Conservation (phyloP, 2,113 vertebrate species). For the Calcarius ornatus region DNA sequence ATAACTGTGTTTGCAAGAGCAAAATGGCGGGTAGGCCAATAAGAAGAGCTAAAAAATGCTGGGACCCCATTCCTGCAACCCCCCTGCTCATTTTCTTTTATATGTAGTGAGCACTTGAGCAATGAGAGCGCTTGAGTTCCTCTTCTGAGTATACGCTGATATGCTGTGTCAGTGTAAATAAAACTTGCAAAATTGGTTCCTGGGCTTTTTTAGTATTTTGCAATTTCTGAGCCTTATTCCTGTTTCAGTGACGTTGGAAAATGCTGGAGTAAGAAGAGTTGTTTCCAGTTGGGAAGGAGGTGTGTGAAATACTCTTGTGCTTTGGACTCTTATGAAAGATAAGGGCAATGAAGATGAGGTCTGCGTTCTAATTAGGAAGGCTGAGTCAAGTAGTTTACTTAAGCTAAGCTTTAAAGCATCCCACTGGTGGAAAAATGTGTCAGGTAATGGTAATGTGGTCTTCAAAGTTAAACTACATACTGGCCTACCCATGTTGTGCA, state of each 20-base stretch:
- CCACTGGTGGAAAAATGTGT: not conserved
- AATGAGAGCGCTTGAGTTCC: not conserved
- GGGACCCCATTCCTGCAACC: not conserved
- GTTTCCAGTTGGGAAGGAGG: not conserved
- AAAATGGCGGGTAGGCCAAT: not conserved
- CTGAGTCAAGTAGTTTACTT: not conserved
- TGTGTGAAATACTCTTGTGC: not conserved
- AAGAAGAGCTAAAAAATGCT: not conserved
- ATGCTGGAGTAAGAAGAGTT: not conserved
- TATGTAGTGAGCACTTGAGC: not conserved
- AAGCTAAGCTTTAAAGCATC: not conserved
- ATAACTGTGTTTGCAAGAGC: constrained; percentile 62
- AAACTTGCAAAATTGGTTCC: not conserved
- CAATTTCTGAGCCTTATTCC: not conserved
- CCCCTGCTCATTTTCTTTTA: not conserved
- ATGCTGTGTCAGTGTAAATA: not conserved
- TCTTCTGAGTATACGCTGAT: not conserved
- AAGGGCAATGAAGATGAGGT: not conserved
- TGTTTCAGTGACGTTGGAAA: not conserved
- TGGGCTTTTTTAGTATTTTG: not conserved
- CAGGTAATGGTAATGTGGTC: not conserved
- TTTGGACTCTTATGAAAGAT: not conserved
- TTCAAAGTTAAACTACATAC: not conserved
- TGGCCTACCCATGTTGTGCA: not conserved
- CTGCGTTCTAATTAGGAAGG: not conserved